Evolutionary conservation across 2,888 invertebrate species (phyloP), one percentile per base, ranked within the genome.

Genomic region (Orthosia gothica): DNA sequence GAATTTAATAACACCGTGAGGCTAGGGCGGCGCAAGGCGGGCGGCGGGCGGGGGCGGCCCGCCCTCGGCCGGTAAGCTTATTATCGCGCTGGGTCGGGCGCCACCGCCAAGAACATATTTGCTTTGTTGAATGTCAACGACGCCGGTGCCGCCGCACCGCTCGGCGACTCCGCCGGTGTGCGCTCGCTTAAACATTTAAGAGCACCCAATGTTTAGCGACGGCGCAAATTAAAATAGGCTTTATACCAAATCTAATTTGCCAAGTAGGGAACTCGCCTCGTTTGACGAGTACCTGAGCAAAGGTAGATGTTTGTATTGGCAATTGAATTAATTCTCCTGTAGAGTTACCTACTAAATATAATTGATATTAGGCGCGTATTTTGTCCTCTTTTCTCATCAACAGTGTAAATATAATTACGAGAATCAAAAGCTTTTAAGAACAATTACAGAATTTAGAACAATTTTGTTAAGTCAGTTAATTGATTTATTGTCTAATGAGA

Each of bases 211-310:
- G 94, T 96, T 95, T 95, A 95, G 93, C 93, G 93, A 94, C 92
- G 93, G 92, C 92, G 93, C 95, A 95, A 96, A 96, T 96, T 96
- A 96, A 96, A 96, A 95, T 94, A 96, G 96, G 95, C 95, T 96
- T 95, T 95, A 95, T 95, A 92, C 93, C 92, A 95, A 96, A 96
- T 96, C 95, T 95, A 95, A 96, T 96, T 96, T 96, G 93, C 91
- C 92, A 95, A 96, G 94, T 91, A 93, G 92, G 93, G 94, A 91
- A 92, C 91, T 89, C 89, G 92, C 86, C 89, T 90, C 93, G 93
- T 92, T 93, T 92, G 93, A 92, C 89, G 89, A 93, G 88, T 90
- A 91, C 92, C 92, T 92, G 89, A 70, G 76, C 87, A 89, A 89
- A 93, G 94, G 92, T 91, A 91, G 91, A 91, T 95, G 93, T 95